Evolutionary conservation across 2,797 vertebrate species (phyloP).

Genomic region (Sciaenops ocellatus): DNA sequence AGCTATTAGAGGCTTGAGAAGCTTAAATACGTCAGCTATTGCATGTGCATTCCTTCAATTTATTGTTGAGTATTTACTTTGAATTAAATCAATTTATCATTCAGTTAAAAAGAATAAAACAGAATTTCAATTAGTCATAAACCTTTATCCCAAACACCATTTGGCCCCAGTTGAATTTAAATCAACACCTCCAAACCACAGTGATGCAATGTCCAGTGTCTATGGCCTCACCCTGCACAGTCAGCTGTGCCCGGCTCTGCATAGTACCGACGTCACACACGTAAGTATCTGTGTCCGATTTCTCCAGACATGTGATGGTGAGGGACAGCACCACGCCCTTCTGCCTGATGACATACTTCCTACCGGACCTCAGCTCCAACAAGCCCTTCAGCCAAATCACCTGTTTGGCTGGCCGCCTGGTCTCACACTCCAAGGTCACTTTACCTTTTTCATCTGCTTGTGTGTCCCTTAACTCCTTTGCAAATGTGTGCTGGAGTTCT

Average conservation of each 20-base stretch:
- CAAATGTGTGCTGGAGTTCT: slow-evolving; percentile 93
- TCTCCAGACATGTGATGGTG: slow-evolving; percentile 88
- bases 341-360: slow-evolving; percentile 88
- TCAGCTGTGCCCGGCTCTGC: slow-evolving; percentile 89
- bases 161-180: background rate
- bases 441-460: slow-evolving; percentile 87
- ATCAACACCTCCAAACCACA: background rate
- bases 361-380: slow-evolving; percentile 85
- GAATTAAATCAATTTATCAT: too few relatives aligned
- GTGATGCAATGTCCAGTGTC: background rate
- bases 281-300: slow-evolving; percentile 89
- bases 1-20: background rate
- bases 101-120: too few relatives aligned
- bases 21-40: too few relatives aligned
- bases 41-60: background rate
- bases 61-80: background rate
- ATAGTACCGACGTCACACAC: slow-evolving; percentile 92
- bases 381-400: slow-evolving; percentile 93
- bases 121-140: too few relatives aligned
- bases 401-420: slow-evolving; percentile 77
- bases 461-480: slow-evolving; percentile 87
- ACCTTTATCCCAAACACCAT: background rate
- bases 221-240: slow-evolving; percentile 87
- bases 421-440: slow-evolving; percentile 89
- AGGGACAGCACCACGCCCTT: slow-evolving; percentile 87